These are phyloP conservation scores for Neotoxoptera formosana DNA, from an alignment of 1,140 invertebrate species.

Conservation along the genomic window DNA sequence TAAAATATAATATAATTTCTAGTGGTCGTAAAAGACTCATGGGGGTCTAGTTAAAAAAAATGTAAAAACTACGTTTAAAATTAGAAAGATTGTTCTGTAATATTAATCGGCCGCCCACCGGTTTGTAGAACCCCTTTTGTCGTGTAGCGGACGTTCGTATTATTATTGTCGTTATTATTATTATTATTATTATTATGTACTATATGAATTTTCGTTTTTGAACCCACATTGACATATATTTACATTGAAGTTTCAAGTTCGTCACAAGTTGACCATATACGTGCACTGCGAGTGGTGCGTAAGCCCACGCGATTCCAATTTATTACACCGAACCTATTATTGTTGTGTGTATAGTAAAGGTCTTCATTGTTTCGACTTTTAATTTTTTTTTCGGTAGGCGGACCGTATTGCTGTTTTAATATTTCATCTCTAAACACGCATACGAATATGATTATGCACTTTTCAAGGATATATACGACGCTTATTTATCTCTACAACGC, in stretches of 20 bases:
- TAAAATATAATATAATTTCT: background rate
- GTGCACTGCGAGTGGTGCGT: background rate
- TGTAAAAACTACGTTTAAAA: background rate
- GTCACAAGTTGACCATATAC: conserved; percentile 56
- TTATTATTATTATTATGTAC: background rate
- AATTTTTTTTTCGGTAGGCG: conserved; percentile 49
- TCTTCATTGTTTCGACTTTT: conserved; percentile 54
- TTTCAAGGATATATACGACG: conserved; percentile 36
- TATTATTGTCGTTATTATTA: background rate
- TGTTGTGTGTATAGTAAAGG: conserved; percentile 23
- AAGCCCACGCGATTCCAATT: conserved; percentile 34
- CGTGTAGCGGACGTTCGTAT: background rate
- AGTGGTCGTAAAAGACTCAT: background rate
- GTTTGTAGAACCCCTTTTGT: background rate
- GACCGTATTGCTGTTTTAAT: conserved; percentile 8
- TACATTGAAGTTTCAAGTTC: conserved; percentile 46
- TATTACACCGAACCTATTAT: conserved; percentile 53
- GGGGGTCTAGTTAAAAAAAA: background rate
- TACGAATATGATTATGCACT: conserved; percentile 46
- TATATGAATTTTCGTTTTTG: conserved; percentile 30
- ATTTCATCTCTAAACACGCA: conserved; percentile 34
- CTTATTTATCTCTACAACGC: conserved; percentile 34
- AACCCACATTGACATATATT: conserved; percentile 55
- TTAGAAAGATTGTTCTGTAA: background rate
- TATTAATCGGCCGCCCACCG: conserved; percentile 26